Evolutionary conservation across 2,888 invertebrate genomes (phyloP).

Genomic region (Lasius fuliginosus): DNA sequence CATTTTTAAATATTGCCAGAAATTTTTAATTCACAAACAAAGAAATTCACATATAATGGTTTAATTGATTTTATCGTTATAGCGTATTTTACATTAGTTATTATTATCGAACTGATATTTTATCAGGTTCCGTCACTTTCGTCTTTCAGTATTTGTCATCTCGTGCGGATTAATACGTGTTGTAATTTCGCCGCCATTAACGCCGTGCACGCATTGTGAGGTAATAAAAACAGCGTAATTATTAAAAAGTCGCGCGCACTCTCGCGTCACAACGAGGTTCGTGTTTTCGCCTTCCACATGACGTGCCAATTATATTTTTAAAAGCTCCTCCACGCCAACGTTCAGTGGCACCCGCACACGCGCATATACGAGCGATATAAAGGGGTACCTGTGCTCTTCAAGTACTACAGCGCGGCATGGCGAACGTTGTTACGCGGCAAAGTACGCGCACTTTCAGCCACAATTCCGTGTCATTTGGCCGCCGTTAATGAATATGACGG

Average conservation of each 20-base stretch:
- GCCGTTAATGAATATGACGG: conserved; percentile 73
- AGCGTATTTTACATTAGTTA: not conserved
- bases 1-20: not conserved
- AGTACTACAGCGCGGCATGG: conserved; percentile 5
- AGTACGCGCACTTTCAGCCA: conserved; percentile 73
- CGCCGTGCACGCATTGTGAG: conserved; percentile 10
- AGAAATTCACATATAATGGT: not conserved
- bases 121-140: conserved; percentile 12
- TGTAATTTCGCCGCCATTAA: conserved; percentile 45
- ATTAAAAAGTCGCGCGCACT: conserved; percentile 43
- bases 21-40: conserved; percentile 17
- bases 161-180: conserved; percentile 29
- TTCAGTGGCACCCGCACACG: not conserved
- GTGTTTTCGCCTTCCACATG: conserved; percentile 51
- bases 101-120: conserved; percentile 29
- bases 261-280: conserved; percentile 35
- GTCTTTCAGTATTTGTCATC: not conserved
- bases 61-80: not conserved
- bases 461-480: conserved; percentile 77
- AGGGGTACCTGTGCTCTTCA: conserved; percentile 38
- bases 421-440: conserved; percentile 46
- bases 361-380: not conserved
- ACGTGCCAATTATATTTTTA: conserved; percentile 56
- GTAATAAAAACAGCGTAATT: conserved; percentile 53
- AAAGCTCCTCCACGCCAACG: conserved; percentile 40